Evolutionary conservation across 2,888 invertebrate species (phyloP).

Genomic region (Minunthozetes semirufus): DNA sequence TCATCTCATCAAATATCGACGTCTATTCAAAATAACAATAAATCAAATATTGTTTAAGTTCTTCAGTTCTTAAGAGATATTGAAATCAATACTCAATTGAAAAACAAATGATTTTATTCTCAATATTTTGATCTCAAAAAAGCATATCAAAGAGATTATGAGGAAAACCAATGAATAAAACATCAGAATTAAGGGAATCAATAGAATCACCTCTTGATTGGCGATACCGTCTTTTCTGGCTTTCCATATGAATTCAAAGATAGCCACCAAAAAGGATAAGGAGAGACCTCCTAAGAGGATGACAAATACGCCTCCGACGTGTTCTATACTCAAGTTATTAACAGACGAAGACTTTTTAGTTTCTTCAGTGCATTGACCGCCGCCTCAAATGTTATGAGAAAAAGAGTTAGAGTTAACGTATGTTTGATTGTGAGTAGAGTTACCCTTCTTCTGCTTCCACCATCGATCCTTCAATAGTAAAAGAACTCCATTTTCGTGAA

Average conservation of each 20-base stretch:
- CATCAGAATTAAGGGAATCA: too few species aligned
- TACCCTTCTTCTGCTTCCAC: conserved; percentile 49
- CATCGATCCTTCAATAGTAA: conserved; percentile 52
- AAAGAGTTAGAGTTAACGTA: too few species aligned
- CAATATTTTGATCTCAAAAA: too few species aligned
- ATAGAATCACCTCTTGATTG: too few species aligned
- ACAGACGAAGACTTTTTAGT: conserved; percentile 53
- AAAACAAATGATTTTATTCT: too few species aligned
- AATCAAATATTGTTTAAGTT: background rate
- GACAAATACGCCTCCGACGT: conserved; percentile 89
- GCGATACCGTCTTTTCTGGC: conserved; percentile 74
- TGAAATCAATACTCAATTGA: background rate
- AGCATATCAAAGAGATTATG: too few species aligned
- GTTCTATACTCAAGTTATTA: conserved; percentile 81
- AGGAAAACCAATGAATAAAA: too few species aligned
- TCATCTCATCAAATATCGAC: conserved; percentile 40
- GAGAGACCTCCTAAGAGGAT: conserved; percentile 86
- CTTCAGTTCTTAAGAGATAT: too few species aligned
- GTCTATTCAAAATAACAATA: conserved; percentile 39
- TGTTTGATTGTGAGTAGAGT: too few species aligned
- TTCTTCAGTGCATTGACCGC: conserved; percentile 41
- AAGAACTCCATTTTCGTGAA: conserved; percentile 52
- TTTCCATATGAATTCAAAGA: conserved; percentile 91
- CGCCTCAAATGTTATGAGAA: too few species aligned
- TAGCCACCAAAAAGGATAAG: conserved; percentile 80